phyloP scores from a whole-genome alignment of 2,797 vertebrate species.

The Chrysocyon brachyurus region DNA sequence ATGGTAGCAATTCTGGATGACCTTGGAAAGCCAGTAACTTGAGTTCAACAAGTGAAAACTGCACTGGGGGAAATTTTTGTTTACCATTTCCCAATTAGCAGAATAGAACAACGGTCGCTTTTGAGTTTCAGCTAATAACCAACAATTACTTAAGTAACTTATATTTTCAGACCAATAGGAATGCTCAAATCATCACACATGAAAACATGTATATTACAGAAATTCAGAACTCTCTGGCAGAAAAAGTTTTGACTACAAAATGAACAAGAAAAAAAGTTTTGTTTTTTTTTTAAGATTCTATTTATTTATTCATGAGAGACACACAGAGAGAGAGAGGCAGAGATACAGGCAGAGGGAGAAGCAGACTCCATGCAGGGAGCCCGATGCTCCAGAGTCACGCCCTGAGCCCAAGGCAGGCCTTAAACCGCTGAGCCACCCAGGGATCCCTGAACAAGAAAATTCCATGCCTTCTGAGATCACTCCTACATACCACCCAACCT shows the following conservation, averaged over 20 bases:
- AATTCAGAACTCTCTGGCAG: background rate
- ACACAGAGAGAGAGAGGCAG: too few species aligned
- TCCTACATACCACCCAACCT: background rate
- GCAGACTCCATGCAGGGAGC: too few species aligned
- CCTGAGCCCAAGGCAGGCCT: too few species aligned
- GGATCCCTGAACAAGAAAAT: background rate
- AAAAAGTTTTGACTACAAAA: slow-evolving; percentile 17
- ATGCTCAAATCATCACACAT: slow-evolving; percentile 17
- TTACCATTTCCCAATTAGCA: slow-evolving; percentile 11
- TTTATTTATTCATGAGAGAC: too few species aligned
- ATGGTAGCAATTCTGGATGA: background rate
- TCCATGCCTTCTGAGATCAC: slow-evolving; percentile 10
- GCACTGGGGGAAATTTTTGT: background rate
- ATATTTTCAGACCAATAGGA: slow-evolving; percentile 27
- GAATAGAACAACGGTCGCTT: background rate
- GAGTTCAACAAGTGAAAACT: background rate
- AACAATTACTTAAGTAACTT: background rate
- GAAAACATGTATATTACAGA: slow-evolving; percentile 1
- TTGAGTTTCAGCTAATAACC: background rate
- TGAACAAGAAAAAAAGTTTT: background rate
- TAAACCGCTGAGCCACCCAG: too few species aligned
- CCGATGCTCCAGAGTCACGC: too few species aligned
- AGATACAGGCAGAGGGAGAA: too few species aligned
- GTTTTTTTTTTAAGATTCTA: too few species aligned
- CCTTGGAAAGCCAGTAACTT: background rate